These are phyloP conservation scores for Suricata suricatta DNA, from an alignment of 2,113 vertebrate species.

Conservation along the genomic window DNA sequence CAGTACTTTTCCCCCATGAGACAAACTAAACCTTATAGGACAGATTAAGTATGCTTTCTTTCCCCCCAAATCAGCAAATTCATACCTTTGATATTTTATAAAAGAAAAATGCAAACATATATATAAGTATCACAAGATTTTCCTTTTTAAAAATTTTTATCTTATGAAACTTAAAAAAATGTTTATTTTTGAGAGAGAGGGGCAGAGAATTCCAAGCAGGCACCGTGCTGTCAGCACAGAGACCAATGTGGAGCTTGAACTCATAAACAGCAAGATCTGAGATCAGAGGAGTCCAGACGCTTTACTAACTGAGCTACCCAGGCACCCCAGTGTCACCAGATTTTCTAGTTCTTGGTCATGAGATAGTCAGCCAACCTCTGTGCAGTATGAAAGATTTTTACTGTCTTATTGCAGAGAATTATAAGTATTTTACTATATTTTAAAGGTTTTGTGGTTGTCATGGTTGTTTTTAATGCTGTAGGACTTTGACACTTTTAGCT, in stretches of 20 bases:
- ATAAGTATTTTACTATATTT: slow-evolving; percentile 30
- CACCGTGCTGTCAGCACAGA: no score
- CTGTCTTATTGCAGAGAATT: neutral
- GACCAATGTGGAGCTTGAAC: no score
- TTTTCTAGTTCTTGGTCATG: neutral
- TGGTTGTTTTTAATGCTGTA: neutral
- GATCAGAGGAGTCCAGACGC: no score
- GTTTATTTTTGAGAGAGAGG: no score
- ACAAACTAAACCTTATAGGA: slow-evolving; percentile 19
- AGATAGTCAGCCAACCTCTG: neutral
- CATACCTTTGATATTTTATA: neutral
- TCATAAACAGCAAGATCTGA: no score
- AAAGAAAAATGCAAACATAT: slow-evolving; percentile 6
- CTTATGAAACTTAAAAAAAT: no score
- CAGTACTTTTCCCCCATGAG: neutral
- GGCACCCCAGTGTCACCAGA: neutral
- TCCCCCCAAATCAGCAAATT: neutral
- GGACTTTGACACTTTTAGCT: neutral
- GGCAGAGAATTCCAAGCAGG: no score
- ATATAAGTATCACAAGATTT: neutral
- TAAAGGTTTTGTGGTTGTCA: neutral
- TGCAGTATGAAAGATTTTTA: neutral
- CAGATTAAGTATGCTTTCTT: slow-evolving; percentile 29
- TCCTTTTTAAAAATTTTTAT: neutral
- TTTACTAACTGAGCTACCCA: no score